Conservation (phyloP, 2,888 invertebrate species). For the Polymixis lichenea region DNA sequence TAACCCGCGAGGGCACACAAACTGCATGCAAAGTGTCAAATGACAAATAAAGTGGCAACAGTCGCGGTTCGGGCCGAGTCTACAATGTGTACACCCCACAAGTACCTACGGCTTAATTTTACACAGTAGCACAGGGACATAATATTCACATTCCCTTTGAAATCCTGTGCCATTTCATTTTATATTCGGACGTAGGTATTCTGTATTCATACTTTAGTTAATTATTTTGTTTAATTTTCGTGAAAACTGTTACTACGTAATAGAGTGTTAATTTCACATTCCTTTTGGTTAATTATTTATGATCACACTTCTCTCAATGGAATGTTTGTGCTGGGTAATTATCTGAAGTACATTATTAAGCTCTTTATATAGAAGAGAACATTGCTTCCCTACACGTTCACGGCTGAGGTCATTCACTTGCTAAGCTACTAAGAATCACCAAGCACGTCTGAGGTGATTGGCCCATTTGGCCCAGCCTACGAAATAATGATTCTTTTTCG, state of each 20-base stretch:
- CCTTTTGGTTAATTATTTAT: slow-evolving; percentile 46
- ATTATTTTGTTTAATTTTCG: slow-evolving; percentile 40
- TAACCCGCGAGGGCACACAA: background rate
- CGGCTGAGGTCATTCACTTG: slow-evolving; percentile 1
- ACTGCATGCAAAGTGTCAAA: slow-evolving; percentile 28
- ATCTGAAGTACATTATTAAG: slow-evolving; percentile 13
- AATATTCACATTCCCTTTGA: slow-evolving; percentile 33
- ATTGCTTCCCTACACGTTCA: slow-evolving; percentile 1
- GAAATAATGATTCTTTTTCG: background rate
- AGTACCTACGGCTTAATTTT: slow-evolving; percentile 31
- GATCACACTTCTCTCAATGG: slow-evolving; percentile 25
- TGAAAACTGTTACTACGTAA: slow-evolving; percentile 12
- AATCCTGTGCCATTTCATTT: slow-evolving; percentile 34
- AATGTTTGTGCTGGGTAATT: slow-evolving; percentile 34
- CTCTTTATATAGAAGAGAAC: background rate
- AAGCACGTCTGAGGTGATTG: background rate
- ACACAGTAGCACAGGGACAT: slow-evolving; percentile 6
- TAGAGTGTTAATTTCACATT: slow-evolving; percentile 30
- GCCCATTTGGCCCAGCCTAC: background rate
- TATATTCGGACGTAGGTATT: slow-evolving; percentile 10
- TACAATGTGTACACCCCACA: slow-evolving; percentile 23
- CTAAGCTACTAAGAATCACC: background rate
- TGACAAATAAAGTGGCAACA: slow-evolving; percentile 34
- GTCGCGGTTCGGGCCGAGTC: slow-evolving; percentile 35
- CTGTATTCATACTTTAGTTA: slow-evolving; percentile 16